Evolutionary conservation across 1,140 invertebrate genomes (phyloP), one percentile per base, ranked within the genome.

Genomic region (Brachionus asplanchnoidis): DNA sequence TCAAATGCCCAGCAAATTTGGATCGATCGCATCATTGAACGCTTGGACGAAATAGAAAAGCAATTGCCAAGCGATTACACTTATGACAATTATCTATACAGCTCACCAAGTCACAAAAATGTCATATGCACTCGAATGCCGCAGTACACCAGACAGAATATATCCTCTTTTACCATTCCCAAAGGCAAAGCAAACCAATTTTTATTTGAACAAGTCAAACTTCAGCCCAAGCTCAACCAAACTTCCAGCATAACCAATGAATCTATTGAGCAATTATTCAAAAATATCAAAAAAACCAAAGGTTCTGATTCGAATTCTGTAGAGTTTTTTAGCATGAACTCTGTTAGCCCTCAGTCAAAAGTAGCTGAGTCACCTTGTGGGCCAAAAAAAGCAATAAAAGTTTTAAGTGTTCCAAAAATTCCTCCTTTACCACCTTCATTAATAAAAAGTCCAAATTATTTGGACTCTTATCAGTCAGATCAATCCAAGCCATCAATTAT

Each of bases 1-100:
- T 6, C 68, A 8, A 73, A 73, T 42, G n/a, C 32, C n/a, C 68
- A 73, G 32, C 32, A 42, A 42, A 0, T 20, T 46, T 5, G 44
- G 20, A 73, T 73, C n/a, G 68, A 73, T 40, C 68, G 68, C 12
- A 73, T 73, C n/a, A 44, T 73, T 12, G 12, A 73, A 42, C 68
- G 68, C 14, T 32, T 73, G 32, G 68, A 73, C 9, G 36, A 73
- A 73, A 40, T 73, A 40, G 53, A 60, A 60, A 17, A 60, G 2
- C 68, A 73, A 40, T 8, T 73, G 14, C 26, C 26, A 14, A 42
- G 17, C 12, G 20, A 44, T 42, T 40, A 4, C 17, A 42, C 32
- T 3, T 73, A 40, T 40, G 20, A 73, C 17, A 42, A 20, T 17
- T 73, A 73, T 17, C 7, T 20, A 7, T 73, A 46, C 17, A 73